Base-by-base conservation (phyloP, 2,797 vertebrate species). In the Leuciscus waleckii region DNA sequence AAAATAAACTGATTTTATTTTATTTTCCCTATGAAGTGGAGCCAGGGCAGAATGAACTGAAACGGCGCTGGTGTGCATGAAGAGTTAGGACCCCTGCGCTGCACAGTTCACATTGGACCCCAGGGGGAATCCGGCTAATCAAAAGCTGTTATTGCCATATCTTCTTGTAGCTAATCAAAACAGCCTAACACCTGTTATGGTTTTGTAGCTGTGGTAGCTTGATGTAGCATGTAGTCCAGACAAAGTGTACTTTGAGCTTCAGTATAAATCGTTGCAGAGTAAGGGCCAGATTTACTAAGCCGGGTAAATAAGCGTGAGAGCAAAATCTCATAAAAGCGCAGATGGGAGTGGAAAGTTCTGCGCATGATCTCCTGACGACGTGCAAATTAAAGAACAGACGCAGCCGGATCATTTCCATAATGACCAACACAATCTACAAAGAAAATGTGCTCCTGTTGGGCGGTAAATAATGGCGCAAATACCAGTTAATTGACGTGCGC, bases 61-160 rank as follows among this genome's bases (percentile, higher is more conserved):
- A 75, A 14, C 1, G 8, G 10, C 0, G 5, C 29, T 54, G 46
- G 29, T 21, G 29, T 32, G 29, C 73, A 75, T 54, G 51, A 54
- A 54, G 73, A 75, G 73, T 54, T 21, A 35, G 29, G 46, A 19
- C 41, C 26, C 14, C 7, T 49, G 70, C 19, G 17, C 70, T 49
- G n/a, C 41, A 73, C n/a, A 2, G 1, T 6, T 49, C 71, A 17
- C 16, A 74, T 32, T 11, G 43, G 43, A 74, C 29, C 73, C 46
- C 46, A 35, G 19, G 73, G 46, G 73, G 46, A 11, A 54, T 26
- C 46, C 1, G 5, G 46, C 29, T 54, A 75, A 75, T 75, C 73
- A 54, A 75, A 75, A 54, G 73, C 73, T 51, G 73, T 54, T 75
- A 51, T 23, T 75, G 29, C 29, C 35, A 35, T 75, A 75, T 54